Evolutionary conservation across 2,113 vertebrate species (phyloP), one percentile per base, ranked within the genome.

Genomic region (Urocolius indicus): DNA sequence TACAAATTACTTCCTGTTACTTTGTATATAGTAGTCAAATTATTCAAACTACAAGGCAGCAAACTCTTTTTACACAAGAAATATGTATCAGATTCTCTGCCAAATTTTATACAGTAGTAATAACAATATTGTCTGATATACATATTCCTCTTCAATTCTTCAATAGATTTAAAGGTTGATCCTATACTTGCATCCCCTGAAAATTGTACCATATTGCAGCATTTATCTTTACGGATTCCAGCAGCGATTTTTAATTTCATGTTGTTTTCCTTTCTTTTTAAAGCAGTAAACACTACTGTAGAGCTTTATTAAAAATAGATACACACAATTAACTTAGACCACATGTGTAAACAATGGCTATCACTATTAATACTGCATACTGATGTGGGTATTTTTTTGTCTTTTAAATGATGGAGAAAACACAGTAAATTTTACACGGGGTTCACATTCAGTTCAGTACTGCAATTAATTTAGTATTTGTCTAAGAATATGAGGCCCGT

Each of bases 241-340:
- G 65, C 38, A 86, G 68, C 0, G 0, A 61, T 84, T 93, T 90
- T 90, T 93, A 77, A 95, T 95, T 83, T 91, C 34, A 21, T 16
- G 3, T 10, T 5, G 49, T 36, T 59, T 49, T 17, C 3, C 19
- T 76, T 83, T 36, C 10, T 81, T 97, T 95, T 84, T 81, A 68
- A 84, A 91, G 72, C 46, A 93, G 45, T 68, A 78, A 81, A 75
- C 48, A 59, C 30, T 82, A 54, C 19, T 68, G 17, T 61, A 89
- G 13, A 67, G 10, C 29, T 89, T 49, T 55, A 90, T 93, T 92
- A 88, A 96, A 96, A 91, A 73, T 16, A 93, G 29, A 89, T 72
- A 81, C 3, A 84, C 38, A 38, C 17, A 83, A 82, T 80, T 65
- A 88, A 38, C 21, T 79, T 81, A 88, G 58, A 85, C 17, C 36